Conservation (phyloP, 2,113 vertebrate species). For the Danionella cerebrum region DNA sequence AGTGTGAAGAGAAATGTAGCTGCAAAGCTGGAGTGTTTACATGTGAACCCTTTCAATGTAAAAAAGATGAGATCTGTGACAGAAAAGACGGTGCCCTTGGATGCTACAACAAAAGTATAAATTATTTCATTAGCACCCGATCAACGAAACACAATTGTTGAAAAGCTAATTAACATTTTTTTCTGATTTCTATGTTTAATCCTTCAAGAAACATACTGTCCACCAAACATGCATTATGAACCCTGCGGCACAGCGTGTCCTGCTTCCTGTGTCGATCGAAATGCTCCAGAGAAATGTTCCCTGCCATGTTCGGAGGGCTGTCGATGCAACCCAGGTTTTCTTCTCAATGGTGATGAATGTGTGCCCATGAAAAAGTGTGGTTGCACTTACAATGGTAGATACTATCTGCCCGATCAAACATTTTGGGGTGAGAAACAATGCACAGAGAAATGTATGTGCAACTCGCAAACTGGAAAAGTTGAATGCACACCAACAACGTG, state of each 20-base stretch:
- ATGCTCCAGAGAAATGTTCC: conserved; percentile 27
- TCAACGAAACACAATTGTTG: too few relatives aligned
- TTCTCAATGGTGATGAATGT: conserved; percentile 44
- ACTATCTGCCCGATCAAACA: conserved; percentile 1
- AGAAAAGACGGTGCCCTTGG: conserved; percentile 7
- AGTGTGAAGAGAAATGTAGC: conserved; percentile 30
- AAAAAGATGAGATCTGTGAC: conserved; percentile 23
- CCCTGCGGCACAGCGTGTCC: conserved; percentile 48
- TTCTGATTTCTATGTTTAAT: not conserved
- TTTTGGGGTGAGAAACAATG: conserved; percentile 44
- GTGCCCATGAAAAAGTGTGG: conserved; percentile 42
- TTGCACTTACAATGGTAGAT: conserved; percentile 30
- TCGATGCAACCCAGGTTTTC: conserved; percentile 45
- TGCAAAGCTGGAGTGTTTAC: conserved; percentile 31
- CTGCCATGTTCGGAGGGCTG: conserved; percentile 47
- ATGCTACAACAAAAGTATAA: conserved; percentile 27
- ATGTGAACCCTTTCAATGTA: conserved; percentile 26
- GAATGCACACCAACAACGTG: conserved; percentile 31
- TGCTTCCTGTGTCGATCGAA: conserved; percentile 37
- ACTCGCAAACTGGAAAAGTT: conserved; percentile 2
- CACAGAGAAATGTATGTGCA: conserved; percentile 36
- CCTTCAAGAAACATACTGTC: conserved; percentile 44
- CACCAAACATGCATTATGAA: conserved; percentile 49
- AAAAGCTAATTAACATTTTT: too few relatives aligned
- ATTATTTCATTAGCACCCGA: too few relatives aligned